These are phyloP conservation scores for Bathynomus jamesi DNA, from an alignment of 1,140 invertebrate species.

Conservation along the genomic window DNA sequence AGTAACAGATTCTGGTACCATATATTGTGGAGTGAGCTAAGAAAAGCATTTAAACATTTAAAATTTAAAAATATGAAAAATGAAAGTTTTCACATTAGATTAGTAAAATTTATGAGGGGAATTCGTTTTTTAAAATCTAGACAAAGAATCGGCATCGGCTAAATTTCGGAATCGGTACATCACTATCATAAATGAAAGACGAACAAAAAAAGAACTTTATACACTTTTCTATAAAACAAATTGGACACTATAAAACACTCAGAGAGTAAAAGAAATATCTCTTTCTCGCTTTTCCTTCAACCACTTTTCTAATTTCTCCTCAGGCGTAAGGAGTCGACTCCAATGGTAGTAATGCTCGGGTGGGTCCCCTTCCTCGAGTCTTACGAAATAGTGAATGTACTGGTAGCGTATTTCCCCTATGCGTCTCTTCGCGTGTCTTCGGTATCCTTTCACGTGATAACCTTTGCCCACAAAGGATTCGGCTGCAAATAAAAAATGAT, in stretches of 20 bases:
- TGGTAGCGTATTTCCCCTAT: conserved; percentile 65
- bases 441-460: conserved; percentile 64
- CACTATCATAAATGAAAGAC: too few species aligned
- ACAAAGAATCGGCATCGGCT: too few species aligned
- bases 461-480: conserved; percentile 76
- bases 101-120: too few species aligned
- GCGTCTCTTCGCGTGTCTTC: conserved; percentile 67
- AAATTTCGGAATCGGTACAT: too few species aligned
- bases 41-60: too few species aligned
- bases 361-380: conserved; percentile 83
- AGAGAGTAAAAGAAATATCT: conserved; percentile 29
- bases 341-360: conserved; percentile 68
- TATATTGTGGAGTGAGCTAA: too few species aligned
- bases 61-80: too few species aligned
- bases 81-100: too few species aligned
- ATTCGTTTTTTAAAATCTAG: too few species aligned
- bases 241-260: not conserved
- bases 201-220: too few species aligned
- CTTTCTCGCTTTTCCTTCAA: conserved; percentile 47
- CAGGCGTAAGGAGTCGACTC: conserved; percentile 51
- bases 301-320: conserved; percentile 66
- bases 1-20: too few species aligned
- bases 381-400: conserved; percentile 79
- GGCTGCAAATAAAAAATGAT: conserved; percentile 53
- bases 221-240: too few species aligned